These are phyloP conservation scores for Caloenas nicobarica DNA, from an alignment of 2,113 vertebrate genomes.

Conservation along the genomic window DNA sequence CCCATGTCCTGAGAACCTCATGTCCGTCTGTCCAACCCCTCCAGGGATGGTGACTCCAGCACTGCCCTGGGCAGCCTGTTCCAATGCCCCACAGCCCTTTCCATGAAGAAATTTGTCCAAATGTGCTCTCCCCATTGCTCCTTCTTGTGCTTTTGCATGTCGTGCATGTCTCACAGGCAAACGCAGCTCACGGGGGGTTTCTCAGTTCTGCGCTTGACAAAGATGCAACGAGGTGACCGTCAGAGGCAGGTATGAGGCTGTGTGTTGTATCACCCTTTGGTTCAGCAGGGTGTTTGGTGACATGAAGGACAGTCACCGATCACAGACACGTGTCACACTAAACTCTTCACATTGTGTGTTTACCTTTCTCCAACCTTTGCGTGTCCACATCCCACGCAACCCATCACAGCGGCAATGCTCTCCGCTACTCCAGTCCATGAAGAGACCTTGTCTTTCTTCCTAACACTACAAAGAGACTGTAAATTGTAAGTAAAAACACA, in stretches of 20 bases:
- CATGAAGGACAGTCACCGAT: neutral
- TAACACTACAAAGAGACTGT: accelerated
- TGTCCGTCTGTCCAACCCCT: neutral
- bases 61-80: no score
- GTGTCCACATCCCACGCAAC: neutral
- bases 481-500: neutral
- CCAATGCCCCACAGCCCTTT: no score
- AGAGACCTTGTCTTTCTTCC: neutral
- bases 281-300: neutral
- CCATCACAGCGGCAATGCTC: no score
- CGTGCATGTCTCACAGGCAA: neutral
- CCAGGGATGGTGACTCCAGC: no score
- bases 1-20: neutral
- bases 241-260: neutral
- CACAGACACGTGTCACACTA: neutral
- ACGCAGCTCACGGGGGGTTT: neutral
- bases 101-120: neutral
- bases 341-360: neutral
- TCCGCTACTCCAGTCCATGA: neutral
- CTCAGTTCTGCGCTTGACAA: neutral
- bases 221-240: accelerated
- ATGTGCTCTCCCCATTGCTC: neutral
- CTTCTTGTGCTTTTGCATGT: accelerated
- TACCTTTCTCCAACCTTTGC: neutral
- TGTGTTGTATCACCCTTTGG: accelerated